Base-by-base conservation (phyloP, 1,140 invertebrate species). In the Thaumatotibia leucotreta region DNA sequence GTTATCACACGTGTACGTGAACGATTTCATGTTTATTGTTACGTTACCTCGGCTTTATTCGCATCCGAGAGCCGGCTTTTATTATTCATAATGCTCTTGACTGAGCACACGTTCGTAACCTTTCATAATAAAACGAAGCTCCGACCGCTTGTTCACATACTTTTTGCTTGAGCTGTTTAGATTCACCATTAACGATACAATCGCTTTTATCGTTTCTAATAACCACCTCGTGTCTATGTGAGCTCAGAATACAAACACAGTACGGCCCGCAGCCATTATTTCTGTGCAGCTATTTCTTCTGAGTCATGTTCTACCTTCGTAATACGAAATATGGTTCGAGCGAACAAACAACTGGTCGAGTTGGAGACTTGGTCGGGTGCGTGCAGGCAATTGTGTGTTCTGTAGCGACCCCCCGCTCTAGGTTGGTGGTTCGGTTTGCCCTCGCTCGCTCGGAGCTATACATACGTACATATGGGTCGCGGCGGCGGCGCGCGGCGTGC, bases 361-460 rank as follows among this genome's bases (percentile, higher is more conserved):
- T 80, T 73, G 77, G 75, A 77, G 75, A 75, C 74, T 79, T 75
- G 72, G 75, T 80, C 73, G 80, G 80, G 73, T 88, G 83, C 80
- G 83, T 88, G 82, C 77, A 82, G 80, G 61, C 27, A 27, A 24
- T 24, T 65, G 32, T 77, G 77, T 72, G 74, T 72, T 74, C 72
- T 68, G 77, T 54, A 58, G 63, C 66, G 79, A 80, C 80, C 80
- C 83, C 81, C 80, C 83, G 84, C 80, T 82, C 80, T 76, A 72
- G 74, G 70, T 70, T 77, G 68, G 73, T 73, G 24, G 52, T 58
- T 58, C 71, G 82, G 77, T 77, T 77, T 83, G 82, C 84, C 82
- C 84, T 84, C 82, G 84, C 79, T 76, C 62, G 63, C 67, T 66
- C 69, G 69, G 80, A 83, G 82, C 76, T 86, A 86, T 86, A 88